Conservation (phyloP, 2,888 invertebrate species). For the Cryptus viduatorius region DNA sequence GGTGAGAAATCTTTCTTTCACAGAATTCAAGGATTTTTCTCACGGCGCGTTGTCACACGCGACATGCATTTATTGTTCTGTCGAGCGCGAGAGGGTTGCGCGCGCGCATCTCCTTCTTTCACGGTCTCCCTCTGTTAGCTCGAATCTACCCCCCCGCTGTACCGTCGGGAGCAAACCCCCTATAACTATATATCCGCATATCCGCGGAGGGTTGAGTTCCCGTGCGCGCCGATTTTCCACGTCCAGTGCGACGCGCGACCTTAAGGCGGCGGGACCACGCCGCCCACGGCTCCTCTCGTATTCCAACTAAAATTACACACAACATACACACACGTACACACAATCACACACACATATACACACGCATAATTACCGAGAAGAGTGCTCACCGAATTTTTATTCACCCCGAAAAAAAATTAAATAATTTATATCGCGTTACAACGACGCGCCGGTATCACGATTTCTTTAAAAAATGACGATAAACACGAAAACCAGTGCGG, state of each 20-base stretch:
- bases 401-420: not conserved
- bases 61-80: conserved; percentile 57
- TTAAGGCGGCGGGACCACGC: conserved; percentile 79
- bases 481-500: not conserved
- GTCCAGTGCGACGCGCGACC: conserved; percentile 82
- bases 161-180: conserved; percentile 50
- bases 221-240: conserved; percentile 70
- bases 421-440: not conserved
- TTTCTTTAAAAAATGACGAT: not conserved
- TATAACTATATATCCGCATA: conserved; percentile 45
- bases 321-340: not conserved
- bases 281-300: conserved; percentile 76
- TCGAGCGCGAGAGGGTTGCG: conserved; percentile 28
- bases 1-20: conserved; percentile 40
- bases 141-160: conserved; percentile 53
- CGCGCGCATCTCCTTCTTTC: conserved; percentile 33
- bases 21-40: conserved; percentile 42
- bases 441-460: too few relatives aligned
- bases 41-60: conserved; percentile 37
- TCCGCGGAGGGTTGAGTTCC: conserved; percentile 65
- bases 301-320: conserved; percentile 12
- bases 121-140: conserved; percentile 36
- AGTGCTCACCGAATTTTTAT: not conserved
- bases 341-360: not conserved
- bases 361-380: not conserved